These are phyloP conservation scores for Lycopodina hypogea DNA, from an alignment of 37 sponge, comb jelly and placozoan genomes.

Conservation along the genomic window DNA sequence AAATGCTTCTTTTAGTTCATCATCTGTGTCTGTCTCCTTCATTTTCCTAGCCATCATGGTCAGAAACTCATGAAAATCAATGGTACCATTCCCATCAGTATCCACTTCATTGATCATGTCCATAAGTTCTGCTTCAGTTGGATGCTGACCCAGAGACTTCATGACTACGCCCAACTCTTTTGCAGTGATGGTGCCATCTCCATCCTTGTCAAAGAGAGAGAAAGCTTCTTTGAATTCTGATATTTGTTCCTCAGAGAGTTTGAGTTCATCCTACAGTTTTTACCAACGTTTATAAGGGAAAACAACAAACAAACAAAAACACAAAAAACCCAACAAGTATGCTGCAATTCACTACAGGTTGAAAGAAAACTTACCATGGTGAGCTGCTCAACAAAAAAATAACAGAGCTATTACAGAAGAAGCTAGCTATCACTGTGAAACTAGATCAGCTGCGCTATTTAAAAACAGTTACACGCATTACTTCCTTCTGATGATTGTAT, in stretches of 20 bases:
- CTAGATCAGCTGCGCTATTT: too few species aligned
- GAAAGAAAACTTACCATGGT: too few species aligned
- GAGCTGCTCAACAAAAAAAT: too few species aligned
- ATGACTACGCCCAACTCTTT: constrained; percentile 95
- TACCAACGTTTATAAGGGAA: too few species aligned
- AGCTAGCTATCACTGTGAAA: too few species aligned
- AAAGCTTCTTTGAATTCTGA: constrained; percentile 99
- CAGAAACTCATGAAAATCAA: constrained; percentile 39
- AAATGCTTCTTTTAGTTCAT: constrained; percentile 8
- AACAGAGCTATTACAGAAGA: too few species aligned
- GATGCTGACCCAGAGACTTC: constrained; percentile 97
- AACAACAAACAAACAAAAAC: too few species aligned
- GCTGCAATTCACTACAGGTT: too few species aligned
- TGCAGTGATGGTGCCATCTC: constrained; percentile 98
- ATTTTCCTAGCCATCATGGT: constrained; percentile 27
- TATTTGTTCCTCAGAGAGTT: constrained; percentile 90
- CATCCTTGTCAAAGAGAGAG: constrained; percentile 98
- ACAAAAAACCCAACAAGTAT: too few species aligned
- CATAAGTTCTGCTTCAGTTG: constrained; percentile 96
- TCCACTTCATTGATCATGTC: constrained; percentile 92
- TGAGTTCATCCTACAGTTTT: too few species aligned
- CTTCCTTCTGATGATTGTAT: too few species aligned
- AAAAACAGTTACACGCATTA: too few species aligned
- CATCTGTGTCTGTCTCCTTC: constrained; percentile 2
- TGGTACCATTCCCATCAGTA: constrained; percentile 25